These are phyloP conservation scores for Rhinolophus sinicus DNA, from an alignment of 2,113 vertebrate species.

Conservation along the genomic window DNA sequence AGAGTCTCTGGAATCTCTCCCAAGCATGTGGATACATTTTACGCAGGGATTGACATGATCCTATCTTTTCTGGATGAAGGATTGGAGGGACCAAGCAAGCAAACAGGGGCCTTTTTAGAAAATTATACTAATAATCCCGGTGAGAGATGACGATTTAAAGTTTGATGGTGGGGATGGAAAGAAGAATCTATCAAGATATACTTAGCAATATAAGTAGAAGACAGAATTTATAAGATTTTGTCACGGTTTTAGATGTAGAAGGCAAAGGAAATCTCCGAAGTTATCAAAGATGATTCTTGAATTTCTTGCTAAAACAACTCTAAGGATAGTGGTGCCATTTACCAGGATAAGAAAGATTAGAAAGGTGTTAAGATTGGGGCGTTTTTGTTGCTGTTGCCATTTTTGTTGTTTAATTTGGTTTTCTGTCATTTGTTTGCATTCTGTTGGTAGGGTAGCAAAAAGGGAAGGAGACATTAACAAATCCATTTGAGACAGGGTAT, in stretches of 20 bases:
- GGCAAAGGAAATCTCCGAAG: not conserved
- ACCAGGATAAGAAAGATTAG: not conserved
- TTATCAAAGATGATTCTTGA: not conserved
- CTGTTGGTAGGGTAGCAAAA: not conserved
- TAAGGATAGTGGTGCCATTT: not conserved
- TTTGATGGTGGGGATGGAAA: not conserved
- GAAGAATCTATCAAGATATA: not conserved
- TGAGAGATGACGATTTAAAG: not conserved
- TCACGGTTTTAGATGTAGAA: not conserved
- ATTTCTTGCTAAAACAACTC: constrained; percentile 8
- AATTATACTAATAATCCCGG: not conserved
- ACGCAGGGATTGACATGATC: not conserved
- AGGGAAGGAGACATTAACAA: not conserved
- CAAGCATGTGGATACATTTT: not conserved
- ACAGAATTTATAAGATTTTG: not conserved
- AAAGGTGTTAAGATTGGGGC: not conserved
- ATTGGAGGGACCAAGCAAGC: not conserved
- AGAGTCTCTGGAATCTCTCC: not conserved
- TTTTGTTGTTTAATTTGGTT: not conserved
- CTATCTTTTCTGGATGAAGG: not conserved
- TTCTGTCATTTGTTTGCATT: not conserved
- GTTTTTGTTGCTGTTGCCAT: not conserved
- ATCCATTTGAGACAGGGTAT: not conserved
- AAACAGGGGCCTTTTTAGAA: not conserved
- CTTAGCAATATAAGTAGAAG: not conserved